These are phyloP conservation scores for Acronicta aceris DNA, from an alignment of 2,888 invertebrate species.

Conservation along the genomic window DNA sequence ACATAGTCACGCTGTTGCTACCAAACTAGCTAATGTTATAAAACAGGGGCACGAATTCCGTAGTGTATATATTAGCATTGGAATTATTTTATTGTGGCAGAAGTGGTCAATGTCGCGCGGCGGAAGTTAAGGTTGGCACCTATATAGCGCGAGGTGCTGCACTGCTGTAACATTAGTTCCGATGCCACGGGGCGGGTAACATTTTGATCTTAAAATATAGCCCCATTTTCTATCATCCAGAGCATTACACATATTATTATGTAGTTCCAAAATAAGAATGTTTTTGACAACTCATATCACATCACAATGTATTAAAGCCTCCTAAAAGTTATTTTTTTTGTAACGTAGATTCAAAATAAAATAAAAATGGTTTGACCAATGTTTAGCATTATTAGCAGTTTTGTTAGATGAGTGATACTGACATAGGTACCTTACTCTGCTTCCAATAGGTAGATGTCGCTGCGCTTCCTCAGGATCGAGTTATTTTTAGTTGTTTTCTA, in stretches of 20 bases:
- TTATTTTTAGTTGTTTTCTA: conserved; percentile 12
- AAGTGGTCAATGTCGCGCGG: conserved; percentile 10
- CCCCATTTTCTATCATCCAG: background rate
- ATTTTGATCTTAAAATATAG: background rate
- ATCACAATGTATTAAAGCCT: no score
- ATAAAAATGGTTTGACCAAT: no score
- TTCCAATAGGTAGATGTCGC: background rate
- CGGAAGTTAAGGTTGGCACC: conserved; percentile 4
- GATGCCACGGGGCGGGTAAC: background rate
- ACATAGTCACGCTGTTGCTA: conserved; percentile 41
- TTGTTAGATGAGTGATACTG: conserved; percentile 1
- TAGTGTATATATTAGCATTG: conserved; percentile 38
- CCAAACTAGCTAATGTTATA: conserved; percentile 10
- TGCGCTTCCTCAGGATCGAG: background rate
- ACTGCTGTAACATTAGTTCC: background rate
- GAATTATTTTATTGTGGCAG: conserved; percentile 22
- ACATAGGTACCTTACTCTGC: background rate
- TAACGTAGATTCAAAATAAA: no score
- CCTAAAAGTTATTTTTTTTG: no score
- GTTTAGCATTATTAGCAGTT: no score
- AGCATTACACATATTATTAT: background rate
- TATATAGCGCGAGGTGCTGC: background rate
- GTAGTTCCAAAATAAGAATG: background rate
- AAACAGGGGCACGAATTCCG: conserved; percentile 20
- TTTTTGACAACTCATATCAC: background rate